Percentiles rank a stretch among this genome's conserved stretches.
Conservation (phyloP, 2,888 invertebrate species). For the Coleophora flavipennella region DNA sequence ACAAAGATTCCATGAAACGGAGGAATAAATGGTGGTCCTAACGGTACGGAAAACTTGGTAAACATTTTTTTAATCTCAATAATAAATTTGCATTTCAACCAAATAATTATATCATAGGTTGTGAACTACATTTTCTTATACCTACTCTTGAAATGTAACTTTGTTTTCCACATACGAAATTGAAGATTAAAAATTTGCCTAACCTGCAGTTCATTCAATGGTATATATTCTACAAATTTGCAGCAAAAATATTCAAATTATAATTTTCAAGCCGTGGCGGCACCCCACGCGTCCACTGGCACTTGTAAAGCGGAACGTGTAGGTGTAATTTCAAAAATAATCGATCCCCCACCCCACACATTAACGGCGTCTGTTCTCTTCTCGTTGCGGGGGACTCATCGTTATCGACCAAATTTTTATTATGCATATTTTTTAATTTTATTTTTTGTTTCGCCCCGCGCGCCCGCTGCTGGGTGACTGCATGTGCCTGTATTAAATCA, state of each 20-base stretch:
- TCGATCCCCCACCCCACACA: conserved; percentile 46
- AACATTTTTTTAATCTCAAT: too few relatives aligned
- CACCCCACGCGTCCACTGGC: conserved; percentile 5
- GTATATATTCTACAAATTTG: too few relatives aligned
- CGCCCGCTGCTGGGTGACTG: conserved; percentile 32
- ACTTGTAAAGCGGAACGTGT: conserved; percentile 12
- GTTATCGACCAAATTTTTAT: conserved; percentile 66
- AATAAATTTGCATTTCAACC: too few relatives aligned
- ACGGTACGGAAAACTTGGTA: too few relatives aligned
- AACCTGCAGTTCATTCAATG: too few relatives aligned
- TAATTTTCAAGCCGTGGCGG: not conserved
- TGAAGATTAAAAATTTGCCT: too few relatives aligned
- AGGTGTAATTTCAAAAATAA: conserved; percentile 47
- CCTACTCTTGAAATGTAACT: too few relatives aligned
- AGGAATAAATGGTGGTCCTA: too few relatives aligned
- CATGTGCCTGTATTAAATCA: conserved; percentile 49
- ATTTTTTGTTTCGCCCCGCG: conserved; percentile 50
- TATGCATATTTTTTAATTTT: conserved; percentile 67
- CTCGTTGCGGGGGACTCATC: conserved; percentile 41
- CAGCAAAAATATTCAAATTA: not conserved
- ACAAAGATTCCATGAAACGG: too few relatives aligned
- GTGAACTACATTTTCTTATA: too few relatives aligned
- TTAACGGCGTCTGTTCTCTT: conserved; percentile 37
- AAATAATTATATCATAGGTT: too few relatives aligned
- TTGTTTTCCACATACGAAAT: too few relatives aligned